Percentiles rank a stretch among this genome's conserved stretches.
phyloP scores from a whole-genome alignment of 2,797 vertebrate genomes.

The Simalia tracyae region DNA sequence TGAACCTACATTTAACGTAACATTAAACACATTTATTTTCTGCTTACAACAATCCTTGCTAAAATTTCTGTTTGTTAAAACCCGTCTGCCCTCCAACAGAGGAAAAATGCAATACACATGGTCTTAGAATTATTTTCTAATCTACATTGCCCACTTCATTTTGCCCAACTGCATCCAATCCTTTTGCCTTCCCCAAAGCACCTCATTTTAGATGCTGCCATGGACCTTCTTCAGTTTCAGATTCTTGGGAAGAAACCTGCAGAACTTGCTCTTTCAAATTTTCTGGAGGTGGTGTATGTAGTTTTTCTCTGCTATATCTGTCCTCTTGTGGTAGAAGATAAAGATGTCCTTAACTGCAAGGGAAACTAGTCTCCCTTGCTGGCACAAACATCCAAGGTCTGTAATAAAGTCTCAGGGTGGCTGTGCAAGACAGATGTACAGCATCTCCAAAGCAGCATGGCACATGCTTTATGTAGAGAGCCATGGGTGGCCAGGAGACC shows the following conservation, averaged over 20 bases:
- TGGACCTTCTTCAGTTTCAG: neutral
- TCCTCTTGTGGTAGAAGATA: neutral
- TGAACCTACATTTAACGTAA: neutral
- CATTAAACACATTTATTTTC: neutral
- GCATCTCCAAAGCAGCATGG: slow-evolving; percentile 35
- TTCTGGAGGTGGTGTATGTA: neutral
- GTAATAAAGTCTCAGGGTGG: slow-evolving; percentile 41
- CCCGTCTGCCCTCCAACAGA: neutral
- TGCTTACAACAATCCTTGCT: neutral
- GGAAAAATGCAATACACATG: neutral
- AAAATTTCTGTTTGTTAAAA: neutral
- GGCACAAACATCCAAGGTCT: slow-evolving; percentile 33
- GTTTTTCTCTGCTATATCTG: neutral
- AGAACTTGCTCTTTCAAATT: neutral
- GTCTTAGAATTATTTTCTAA: neutral
- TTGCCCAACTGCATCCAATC: neutral
- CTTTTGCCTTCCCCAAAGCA: neutral
- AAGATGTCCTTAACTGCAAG: neutral
- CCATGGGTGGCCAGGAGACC: slow-evolving; percentile 61
- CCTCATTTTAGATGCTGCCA: slow-evolving; percentile 59
- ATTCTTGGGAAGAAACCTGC: accelerated
- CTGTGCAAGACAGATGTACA: slow-evolving; percentile 13
- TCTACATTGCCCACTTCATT: neutral
- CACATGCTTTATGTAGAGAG: slow-evolving; percentile 38
- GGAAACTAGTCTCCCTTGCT: slow-evolving; percentile 22